Base-by-base conservation (phyloP, 2,113 vertebrate genomes). In the Misgurnus anguillicaudatus region DNA sequence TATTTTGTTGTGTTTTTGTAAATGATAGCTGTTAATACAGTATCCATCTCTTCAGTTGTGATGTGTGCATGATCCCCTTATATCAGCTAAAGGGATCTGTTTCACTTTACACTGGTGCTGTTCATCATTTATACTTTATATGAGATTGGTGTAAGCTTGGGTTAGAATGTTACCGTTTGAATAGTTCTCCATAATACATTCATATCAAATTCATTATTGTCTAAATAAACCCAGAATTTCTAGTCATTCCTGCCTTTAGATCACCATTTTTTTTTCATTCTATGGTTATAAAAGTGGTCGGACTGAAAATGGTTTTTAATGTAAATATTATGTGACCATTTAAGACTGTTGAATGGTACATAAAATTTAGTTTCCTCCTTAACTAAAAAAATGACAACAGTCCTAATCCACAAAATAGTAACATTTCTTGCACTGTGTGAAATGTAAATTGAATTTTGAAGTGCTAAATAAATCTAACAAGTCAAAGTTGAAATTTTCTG, bases 71-170 rank as follows among this genome's bases (percentile, higher is more conserved):
- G 53, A 80, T 62, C 17, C 21, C 39, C 73, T 65, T 8, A 45
- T 47, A 75, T 70, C 24, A 75, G 24, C 64, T 13, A 13, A 75
- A 6, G 21, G 65, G 69, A 68, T 79, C 24, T 64, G 36, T 74
- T 47, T 55, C 45, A 11, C 36, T 48, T 62, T 63, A 67, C 75
- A 64, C 53, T 62, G 64, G 73, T 81, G 63, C 79, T 76, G 83
- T 66, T 79, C 42, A 42, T 80, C 38, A 5, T 61, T 48, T 67
- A 17, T 10, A 48, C 36, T 41, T 39, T 72, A 36, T 51, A 13
- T 47, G 38, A 57, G 51, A 16, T 16, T 58, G 51, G n/a, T 45
- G 16, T 60, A n/a, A 45, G 2, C 4, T 17, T 7, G 72, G 41
- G 57, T 48, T 75, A 31, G 19, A 42, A 58, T 72, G 53, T 72